Evolutionary conservation across 2,888 invertebrate species (phyloP), one percentile per base, ranked within the genome.

Genomic region (Cephus spinipes): DNA sequence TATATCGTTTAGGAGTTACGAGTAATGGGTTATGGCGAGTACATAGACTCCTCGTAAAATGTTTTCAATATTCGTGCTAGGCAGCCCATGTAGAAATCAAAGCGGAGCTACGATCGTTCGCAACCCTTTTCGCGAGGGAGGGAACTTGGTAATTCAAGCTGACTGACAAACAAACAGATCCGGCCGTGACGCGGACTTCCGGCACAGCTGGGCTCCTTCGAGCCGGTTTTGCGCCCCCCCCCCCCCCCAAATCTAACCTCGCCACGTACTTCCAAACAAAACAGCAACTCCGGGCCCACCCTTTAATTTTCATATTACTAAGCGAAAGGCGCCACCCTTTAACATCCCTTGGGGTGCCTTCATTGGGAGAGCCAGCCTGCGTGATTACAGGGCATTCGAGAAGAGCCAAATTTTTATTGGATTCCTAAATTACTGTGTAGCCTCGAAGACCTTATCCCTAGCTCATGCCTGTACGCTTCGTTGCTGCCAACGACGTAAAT

Each of bases 381-480:
- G 76, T 85, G 85, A 87, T 88, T 87, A 87, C 85, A 85, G 84
- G 83, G 82, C 80, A 79, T 76, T 82, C 76, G 81, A 81, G 79
- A 82, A 84, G 82, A 83, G 84, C 81, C 80, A 81, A 85, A 85
- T 88, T 85, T 82, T 86, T 83, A 85, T 84, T 85, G 77, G 83
- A 82, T 84, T 80, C 79, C 69, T 68, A 77, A 81, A 83, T 84
- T 77, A 82, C 80, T 69, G 15, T 11, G n/a, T 32, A n/a, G 69
- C 69, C 12, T 69, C 69, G 11, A 69, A 40, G 40, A 40, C 40
- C 6, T 40, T 15, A 40, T 40, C 40, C 40, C 40, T 40, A 0
- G 1, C 40, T 40, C 15, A 4, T 40, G 40, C 40, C 40, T 15
- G 1, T 4, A 40, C 40, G 40, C 15, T 15, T 40, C 40, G 15